Conservation (phyloP, 2,797 vertebrate genomes). For the Hippocampus kuda region DNA sequence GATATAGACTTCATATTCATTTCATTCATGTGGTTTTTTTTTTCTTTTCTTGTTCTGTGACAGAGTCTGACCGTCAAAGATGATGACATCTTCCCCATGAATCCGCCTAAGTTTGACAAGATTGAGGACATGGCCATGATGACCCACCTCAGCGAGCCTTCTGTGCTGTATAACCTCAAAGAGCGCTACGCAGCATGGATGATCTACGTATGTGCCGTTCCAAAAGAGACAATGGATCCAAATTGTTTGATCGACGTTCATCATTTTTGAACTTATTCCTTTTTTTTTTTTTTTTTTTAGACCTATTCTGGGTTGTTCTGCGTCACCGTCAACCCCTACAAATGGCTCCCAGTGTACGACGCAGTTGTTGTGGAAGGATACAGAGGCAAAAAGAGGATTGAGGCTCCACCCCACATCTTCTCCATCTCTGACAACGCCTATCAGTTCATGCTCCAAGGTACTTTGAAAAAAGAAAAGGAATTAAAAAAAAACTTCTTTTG, state of each 20-base stretch:
- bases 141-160: slow-evolving; percentile 70
- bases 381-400: slow-evolving; percentile 82
- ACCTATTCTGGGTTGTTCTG: slow-evolving; percentile 85
- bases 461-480: no score
- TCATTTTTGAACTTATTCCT: background rate
- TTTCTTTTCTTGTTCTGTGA: background rate
- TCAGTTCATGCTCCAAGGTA: slow-evolving; percentile 82
- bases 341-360: slow-evolving; percentile 84
- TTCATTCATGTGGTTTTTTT: background rate
- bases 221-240: background rate
- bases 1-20: no score
- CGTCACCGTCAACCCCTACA: slow-evolving; percentile 83
- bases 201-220: slow-evolving; percentile 70
- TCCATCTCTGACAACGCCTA: slow-evolving; percentile 88
- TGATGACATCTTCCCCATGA: slow-evolving; percentile 63
- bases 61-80: slow-evolving; percentile 76
- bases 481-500: background rate
- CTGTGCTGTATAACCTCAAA: slow-evolving; percentile 92
- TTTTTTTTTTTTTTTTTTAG: slow-evolving; percentile 28
- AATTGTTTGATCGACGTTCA: background rate
- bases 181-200: slow-evolving; percentile 90
- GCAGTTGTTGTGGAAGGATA: slow-evolving; percentile 69
- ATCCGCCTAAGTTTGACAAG: slow-evolving; percentile 60
- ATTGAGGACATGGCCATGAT: slow-evolving; percentile 74
- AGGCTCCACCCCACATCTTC: slow-evolving; percentile 87